Base-by-base conservation (phyloP, 2,797 vertebrate species). In the Staurois parvus region DNA sequence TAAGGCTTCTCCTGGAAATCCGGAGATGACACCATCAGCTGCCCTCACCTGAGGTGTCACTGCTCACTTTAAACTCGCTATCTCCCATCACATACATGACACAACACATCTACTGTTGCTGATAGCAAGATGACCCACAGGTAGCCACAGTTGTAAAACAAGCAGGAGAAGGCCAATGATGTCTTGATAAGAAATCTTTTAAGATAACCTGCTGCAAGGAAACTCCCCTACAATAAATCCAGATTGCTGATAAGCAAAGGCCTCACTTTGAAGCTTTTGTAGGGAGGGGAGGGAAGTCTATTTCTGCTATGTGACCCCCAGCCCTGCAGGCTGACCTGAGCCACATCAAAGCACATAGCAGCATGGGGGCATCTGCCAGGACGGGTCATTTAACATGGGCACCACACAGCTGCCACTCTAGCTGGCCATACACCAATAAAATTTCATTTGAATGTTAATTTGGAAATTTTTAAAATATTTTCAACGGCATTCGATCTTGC, bases 271-370 rank as follows among this genome's bases (percentile, higher is more conserved):
- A 79, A 83, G 81, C 34, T 17, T 30, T 76, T 84, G 82, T 76
- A 68, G 73, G 24, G 28, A 21, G 52, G 32, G 62, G 64, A 29
- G 56, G 56, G 72, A 29, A 21, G 56, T 85, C 24, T 72, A 81
- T 81, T 76, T 29, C 48, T 59, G 79, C 72, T 81, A 85, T 85
- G 84, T 77, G 84, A 76, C 84, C 78, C 64, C 48, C 21, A 48
- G 70, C 37, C 72, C 84, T 81, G 21, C 84, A 81, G 79, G 78
- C 72, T 29, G 64, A 81, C 64, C 19, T 37, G 12, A 45, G 59
- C 48, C 56, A 85, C 84, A 64, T 85, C 77, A 85, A 85, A 85
- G 84, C 40, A 26, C 28, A 26, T 0, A 32, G 30, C 48, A 62
- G 29, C 48, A 28, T 17, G 6, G 28, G 37, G 62, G 75, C 40